Evolutionary conservation across 1,140 invertebrate genomes (phyloP).

Genomic region (Zaprionus kolodkinae): DNA sequence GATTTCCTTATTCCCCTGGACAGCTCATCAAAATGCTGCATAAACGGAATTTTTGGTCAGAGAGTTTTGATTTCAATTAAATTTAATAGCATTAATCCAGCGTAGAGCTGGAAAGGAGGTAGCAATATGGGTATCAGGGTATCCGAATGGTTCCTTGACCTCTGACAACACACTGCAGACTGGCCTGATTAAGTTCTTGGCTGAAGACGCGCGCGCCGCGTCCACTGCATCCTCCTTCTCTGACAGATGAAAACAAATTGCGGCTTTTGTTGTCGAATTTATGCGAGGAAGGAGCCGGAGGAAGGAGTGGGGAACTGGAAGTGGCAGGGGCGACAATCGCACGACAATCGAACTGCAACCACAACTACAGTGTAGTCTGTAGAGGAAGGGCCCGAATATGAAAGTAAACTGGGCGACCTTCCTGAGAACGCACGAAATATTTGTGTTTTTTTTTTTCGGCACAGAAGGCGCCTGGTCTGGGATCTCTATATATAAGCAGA

Average conservation of each 20-base stretch:
- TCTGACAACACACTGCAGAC: constrained; percentile 25
- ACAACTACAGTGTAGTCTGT: neutral
- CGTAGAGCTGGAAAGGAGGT: constrained; percentile 14
- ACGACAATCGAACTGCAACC: constrained; percentile 9
- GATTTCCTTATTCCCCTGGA: constrained; percentile 2
- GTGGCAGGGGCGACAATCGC: constrained; percentile 22
- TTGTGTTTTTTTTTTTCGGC: neutral
- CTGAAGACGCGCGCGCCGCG: constrained; percentile 1
- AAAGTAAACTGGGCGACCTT: constrained; percentile 83
- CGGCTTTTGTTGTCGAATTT: constrained; percentile 81
- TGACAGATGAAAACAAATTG: constrained; percentile 81
- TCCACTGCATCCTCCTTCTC: neutral
- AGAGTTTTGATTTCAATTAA: constrained; percentile 80
- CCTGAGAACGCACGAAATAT: constrained; percentile 74
- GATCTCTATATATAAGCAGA: constrained; percentile 73
- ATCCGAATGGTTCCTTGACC: constrained; percentile 71
- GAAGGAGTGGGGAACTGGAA: constrained; percentile 19
- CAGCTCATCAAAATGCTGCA: constrained; percentile 40
- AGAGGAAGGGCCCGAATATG: constrained; percentile 54
- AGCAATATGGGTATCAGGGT: constrained; percentile 9
- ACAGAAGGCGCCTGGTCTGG: constrained; percentile 25
- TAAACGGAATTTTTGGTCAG: constrained; percentile 40
- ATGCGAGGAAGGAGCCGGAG: constrained; percentile 55
- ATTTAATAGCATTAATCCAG: constrained; percentile 80
- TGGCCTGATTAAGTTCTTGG: constrained; percentile 78